Base-by-base conservation (phyloP, 2,888 invertebrate genomes). In the Brassicogethes aeneus region DNA sequence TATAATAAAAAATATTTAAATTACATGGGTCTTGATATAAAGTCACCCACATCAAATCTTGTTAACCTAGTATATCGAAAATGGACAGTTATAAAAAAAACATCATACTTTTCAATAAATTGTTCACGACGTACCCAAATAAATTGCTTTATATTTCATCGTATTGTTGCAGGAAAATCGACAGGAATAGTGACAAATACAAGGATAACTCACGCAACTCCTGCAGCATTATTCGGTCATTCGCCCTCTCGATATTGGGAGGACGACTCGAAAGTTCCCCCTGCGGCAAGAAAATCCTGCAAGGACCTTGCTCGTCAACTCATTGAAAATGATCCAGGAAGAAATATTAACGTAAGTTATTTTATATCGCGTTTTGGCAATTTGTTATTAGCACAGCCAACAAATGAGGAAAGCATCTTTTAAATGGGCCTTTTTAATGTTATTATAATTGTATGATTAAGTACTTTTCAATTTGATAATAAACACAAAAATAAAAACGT, bases 171-270 rank as follows among this genome's bases (percentile, higher is more conserved):
- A 82, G 85, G 85, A 39, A 85, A 84, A 70, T 78, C 82, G 10
- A 85, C 82, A n/a, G 88, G 86, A 0, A 78, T 88, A 32, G 85
- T 87, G 17, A 88, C 88, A 2, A 86, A 84, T 44, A 82, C 85
- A 0, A 70, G 86, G 34, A 77, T 87, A 51, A 86, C 86, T 0
- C 86, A 86, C 59, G 86, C 85, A 0, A 85, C 85, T 0, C 85
- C 86, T 0, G 84, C 85, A 0, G 85, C 85, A 0, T 66, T 84
- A 29, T 86, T 83, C 59, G 83, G 85, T 1, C 85, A 85, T 57
- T 76, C 82, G 2, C 79, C 84, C 3, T 80, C 82, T 13, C 70
- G 86, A 34, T 82, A 84, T 61, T 86, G 85, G 85, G 85, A 85
- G 59, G 84, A 85, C 52, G 84, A 85, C 60, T 80, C 80, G 45